Evolutionary conservation across 2,797 vertebrate genomes (phyloP).

Genomic region (Amphiprion clarkii): DNA sequence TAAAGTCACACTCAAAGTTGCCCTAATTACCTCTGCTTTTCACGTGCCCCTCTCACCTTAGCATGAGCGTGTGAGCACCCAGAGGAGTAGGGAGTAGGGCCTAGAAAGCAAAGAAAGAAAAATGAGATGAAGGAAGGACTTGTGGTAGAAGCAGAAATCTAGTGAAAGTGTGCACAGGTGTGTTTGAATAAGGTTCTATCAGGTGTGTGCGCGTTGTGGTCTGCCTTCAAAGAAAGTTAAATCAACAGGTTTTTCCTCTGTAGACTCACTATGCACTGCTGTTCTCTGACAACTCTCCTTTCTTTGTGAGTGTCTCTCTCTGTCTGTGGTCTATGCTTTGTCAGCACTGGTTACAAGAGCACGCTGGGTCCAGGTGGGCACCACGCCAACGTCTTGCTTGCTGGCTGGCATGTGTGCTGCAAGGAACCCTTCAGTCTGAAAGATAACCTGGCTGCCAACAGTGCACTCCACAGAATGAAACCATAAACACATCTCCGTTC

Average conservation of each 20-base stretch:
- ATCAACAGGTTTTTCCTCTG: slow-evolving; percentile 33
- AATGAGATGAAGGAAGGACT: slow-evolving; percentile 26
- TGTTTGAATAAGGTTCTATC: slow-evolving; percentile 41
- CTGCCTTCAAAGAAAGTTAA: slow-evolving; percentile 22
- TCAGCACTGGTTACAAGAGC: slow-evolving; percentile 60
- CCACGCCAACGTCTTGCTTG: slow-evolving; percentile 52
- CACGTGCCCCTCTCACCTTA: slow-evolving; percentile 60
- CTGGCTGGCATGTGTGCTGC: slow-evolving; percentile 58
- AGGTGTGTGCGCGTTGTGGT: slow-evolving; percentile 25
- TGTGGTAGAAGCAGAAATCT: slow-evolving; percentile 27
- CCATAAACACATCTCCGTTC: slow-evolving; percentile 50
- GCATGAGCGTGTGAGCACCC: slow-evolving; percentile 54
- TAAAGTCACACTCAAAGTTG: slow-evolving; percentile 64
- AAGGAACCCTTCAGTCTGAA: slow-evolving; percentile 57
- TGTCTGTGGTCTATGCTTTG: slow-evolving; percentile 49
- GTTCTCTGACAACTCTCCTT: slow-evolving; percentile 8
- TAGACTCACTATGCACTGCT: slow-evolving; percentile 20
- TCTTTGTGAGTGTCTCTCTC: slow-evolving; percentile 42
- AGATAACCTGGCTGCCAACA: slow-evolving; percentile 70
- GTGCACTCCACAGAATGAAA: slow-evolving; percentile 56
- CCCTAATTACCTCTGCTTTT: slow-evolving; percentile 73
- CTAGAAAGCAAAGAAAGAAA: slow-evolving; percentile 21
- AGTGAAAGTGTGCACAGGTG: slow-evolving; percentile 65
- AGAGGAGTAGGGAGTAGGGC: slow-evolving; percentile 10
- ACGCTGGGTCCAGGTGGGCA: slow-evolving; percentile 58